phyloP scores from a whole-genome alignment of 1,140 invertebrate genomes.

The Triops longicaudatus region DNA sequence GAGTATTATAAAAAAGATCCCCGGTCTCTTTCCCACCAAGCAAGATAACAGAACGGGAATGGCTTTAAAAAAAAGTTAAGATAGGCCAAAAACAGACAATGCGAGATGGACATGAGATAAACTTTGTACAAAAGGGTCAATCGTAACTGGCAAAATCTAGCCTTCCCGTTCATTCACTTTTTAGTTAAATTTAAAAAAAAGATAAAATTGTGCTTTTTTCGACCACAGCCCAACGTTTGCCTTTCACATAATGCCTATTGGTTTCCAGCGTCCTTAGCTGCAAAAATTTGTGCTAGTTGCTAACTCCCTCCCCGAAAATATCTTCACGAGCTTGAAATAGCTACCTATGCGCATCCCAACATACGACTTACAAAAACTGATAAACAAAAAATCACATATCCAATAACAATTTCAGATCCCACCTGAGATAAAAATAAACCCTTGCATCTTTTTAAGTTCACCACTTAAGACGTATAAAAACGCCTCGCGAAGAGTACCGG shows the following conservation, averaged over 20 bases:
- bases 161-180: not conserved
- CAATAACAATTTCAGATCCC: conserved; percentile 7
- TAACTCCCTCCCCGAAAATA: conserved; percentile 1
- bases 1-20: not conserved
- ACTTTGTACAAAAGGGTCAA: conserved; percentile 11
- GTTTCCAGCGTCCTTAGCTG: conserved; percentile 6
- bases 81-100: not conserved
- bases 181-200: not conserved
- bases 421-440: conserved; percentile 15
- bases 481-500: not conserved
- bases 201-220: conserved; percentile 5
- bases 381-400: conserved; percentile 8
- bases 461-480: not conserved
- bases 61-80: not conserved
- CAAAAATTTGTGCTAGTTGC: conserved; percentile 12
- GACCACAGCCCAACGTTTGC: not conserved
- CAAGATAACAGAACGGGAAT: not conserved
- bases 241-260: conserved; percentile 8
- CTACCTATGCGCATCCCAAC: conserved; percentile 6
- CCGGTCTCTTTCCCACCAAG: not conserved
- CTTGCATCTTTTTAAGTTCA: not conserved
- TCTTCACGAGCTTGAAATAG: conserved; percentile 2
- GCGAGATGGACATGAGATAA: not conserved
- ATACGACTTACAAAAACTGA: conserved; percentile 7
- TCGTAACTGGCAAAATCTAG: not conserved